These are phyloP conservation scores for Stomatorhinus ivindoensis DNA, from an alignment of 2,113 vertebrate species.

Conservation along the genomic window DNA sequence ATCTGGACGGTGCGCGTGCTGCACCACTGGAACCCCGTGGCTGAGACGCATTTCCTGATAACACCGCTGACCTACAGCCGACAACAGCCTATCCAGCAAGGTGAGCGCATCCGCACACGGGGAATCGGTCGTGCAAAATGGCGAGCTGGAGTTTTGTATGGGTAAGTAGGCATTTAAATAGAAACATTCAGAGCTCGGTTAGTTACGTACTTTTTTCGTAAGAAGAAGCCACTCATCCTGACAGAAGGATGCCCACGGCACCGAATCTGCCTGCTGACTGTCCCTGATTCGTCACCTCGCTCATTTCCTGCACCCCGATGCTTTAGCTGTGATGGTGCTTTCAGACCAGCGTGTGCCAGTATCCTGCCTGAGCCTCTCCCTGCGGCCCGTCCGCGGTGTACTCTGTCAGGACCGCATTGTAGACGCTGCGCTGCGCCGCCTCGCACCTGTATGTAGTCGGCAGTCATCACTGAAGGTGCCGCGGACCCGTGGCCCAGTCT, in stretches of 20 bases:
- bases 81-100: slow-evolving; percentile 79
- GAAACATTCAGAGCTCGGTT: background rate
- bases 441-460: background rate
- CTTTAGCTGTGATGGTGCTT: background rate
- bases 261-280: background rate
- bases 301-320: background rate
- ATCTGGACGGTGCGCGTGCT: slow-evolving; percentile 90
- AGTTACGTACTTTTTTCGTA: background rate
- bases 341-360: background rate
- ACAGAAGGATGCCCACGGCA: background rate
- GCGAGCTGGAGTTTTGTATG: background rate
- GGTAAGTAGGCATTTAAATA: background rate
- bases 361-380: background rate
- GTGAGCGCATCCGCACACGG: slow-evolving; percentile 43
- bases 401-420: background rate
- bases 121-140: background rate
- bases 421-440: background rate
- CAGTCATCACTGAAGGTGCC: background rate
- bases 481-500: background rate
- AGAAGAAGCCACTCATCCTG: background rate
- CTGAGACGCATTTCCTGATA: slow-evolving; percentile 87
- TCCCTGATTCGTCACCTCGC: background rate
- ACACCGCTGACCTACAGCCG: slow-evolving; percentile 81
- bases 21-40: slow-evolving; percentile 90
- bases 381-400: background rate